Percentiles rank a stretch among this genome's conserved stretches.
Evolutionary conservation across 2,113 vertebrate genomes (phyloP).

Genomic region (Thalassoma bifasciatum): DNA sequence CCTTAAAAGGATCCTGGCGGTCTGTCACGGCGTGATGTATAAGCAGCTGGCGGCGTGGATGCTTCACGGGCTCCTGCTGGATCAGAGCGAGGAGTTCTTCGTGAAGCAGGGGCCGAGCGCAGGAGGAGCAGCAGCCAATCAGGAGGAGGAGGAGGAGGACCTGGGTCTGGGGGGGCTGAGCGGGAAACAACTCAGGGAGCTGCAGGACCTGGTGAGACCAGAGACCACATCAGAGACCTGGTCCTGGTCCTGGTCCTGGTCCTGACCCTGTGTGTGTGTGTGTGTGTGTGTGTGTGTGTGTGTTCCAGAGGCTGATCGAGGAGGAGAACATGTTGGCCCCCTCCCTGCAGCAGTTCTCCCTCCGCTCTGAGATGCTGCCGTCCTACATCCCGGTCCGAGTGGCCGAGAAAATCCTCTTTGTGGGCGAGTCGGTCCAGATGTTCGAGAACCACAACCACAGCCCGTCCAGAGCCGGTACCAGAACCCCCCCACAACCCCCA

Average conservation of each 20-base stretch:
- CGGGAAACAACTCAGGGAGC: constrained; percentile 94
- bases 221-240: too few species aligned
- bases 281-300: neutral
- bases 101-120: constrained; percentile 94
- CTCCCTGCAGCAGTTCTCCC: constrained; percentile 96
- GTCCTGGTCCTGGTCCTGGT: too few species aligned
- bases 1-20: constrained; percentile 89
- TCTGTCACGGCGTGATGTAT: constrained; percentile 98
- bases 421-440: constrained; percentile 99
- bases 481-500: too few species aligned
- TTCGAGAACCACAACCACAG: constrained; percentile 98
- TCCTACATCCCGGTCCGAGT: constrained; percentile 96
- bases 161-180: constrained; percentile 95
- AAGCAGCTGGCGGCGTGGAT: constrained; percentile 99
- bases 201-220: constrained; percentile 92
- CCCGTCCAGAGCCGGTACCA: constrained; percentile 90
- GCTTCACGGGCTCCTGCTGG: constrained; percentile 94
- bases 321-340: constrained; percentile 99
- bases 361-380: constrained; percentile 94
- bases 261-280: neutral
- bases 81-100: constrained; percentile 97
- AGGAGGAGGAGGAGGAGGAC: constrained; percentile 97
- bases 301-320: constrained; percentile 91
- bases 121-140: constrained; percentile 85
- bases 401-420: constrained; percentile 98